These are phyloP conservation scores for Recurvirostra avosetta DNA, from an alignment of 2,113 vertebrate species.

Conservation along the genomic window DNA sequence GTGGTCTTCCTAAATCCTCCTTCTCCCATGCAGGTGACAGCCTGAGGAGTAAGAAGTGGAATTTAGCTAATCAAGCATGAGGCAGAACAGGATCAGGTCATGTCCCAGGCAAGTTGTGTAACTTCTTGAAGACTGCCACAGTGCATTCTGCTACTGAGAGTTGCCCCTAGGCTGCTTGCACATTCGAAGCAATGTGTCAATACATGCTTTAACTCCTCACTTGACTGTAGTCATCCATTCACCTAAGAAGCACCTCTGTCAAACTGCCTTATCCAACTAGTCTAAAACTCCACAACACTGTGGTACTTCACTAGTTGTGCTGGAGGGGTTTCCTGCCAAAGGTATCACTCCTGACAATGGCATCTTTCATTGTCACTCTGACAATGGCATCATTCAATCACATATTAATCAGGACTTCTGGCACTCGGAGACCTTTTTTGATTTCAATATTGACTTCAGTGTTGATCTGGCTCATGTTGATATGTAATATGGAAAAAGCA, in stretches of 20 bases:
- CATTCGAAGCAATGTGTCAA: not conserved
- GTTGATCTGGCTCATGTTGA: not conserved
- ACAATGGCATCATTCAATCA: not conserved
- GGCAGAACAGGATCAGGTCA: not conserved
- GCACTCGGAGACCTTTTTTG: not conserved
- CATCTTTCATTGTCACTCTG: not conserved
- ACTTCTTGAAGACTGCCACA: not conserved
- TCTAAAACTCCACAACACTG: not conserved
- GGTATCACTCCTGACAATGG: not conserved
- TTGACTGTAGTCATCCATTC: not conserved
- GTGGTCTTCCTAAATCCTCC: not conserved
- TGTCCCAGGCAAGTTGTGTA: not conserved
- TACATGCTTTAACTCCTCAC: not conserved
- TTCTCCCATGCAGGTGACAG: not conserved
- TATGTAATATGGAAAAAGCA: not conserved
- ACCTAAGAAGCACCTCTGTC: not conserved
- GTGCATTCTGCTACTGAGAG: not conserved
- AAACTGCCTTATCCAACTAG: not conserved
- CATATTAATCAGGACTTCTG: not conserved
- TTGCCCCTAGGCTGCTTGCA: not conserved
- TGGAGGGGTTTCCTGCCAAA: not conserved
- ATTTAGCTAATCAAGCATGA: not conserved
- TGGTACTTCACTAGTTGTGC: not conserved
- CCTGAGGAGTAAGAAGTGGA: not conserved
- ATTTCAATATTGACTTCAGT: not conserved